phyloP scores from a whole-genome alignment of 2,113 vertebrate genomes.

The Corapipo altera region DNA sequence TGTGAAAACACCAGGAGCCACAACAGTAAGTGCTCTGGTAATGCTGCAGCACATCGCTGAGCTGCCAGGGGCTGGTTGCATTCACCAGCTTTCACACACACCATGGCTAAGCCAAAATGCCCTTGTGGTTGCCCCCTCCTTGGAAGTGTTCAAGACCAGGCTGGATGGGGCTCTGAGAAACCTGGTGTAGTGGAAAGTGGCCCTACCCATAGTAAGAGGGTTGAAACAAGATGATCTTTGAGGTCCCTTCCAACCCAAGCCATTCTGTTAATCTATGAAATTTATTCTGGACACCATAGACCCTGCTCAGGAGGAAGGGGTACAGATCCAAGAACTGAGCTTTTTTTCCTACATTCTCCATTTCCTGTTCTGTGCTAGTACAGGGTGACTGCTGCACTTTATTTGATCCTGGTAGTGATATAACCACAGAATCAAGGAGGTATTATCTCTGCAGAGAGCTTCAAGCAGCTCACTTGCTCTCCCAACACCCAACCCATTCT shows the following conservation, averaged over 20 bases:
- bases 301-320: background rate
- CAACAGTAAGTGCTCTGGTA: background rate
- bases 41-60: background rate
- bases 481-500: background rate
- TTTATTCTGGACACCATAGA: background rate
- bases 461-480: background rate
- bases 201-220: background rate
- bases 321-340: background rate
- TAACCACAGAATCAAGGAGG: background rate
- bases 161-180: background rate
- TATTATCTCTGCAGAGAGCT: background rate
- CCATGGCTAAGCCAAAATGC: background rate
- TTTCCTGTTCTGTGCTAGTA: background rate
- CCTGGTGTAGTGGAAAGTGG: background rate
- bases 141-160: background rate
- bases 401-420: rapidly evolving
- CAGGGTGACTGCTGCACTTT: background rate
- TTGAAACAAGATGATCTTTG: background rate
- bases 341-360: background rate
- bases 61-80: background rate
- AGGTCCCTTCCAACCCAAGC: background rate
- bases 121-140: background rate
- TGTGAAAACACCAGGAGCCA: background rate
- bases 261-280: background rate
- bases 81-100: background rate